Conservation (phyloP, 2,797 vertebrate genomes). For the Gallinago solitaria region DNA sequence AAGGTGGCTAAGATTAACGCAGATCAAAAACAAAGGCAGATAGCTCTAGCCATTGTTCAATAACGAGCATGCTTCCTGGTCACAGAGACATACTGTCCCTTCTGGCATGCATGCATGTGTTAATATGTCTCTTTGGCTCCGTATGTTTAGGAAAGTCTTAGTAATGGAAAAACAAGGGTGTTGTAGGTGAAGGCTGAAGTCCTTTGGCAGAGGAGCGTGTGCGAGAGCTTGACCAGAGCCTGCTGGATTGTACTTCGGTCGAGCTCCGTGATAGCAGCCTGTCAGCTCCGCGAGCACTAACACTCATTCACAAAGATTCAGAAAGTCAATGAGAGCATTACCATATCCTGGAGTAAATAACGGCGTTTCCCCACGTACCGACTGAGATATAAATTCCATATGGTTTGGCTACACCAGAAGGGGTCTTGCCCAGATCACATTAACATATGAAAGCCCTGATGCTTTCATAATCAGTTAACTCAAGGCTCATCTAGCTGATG, state of each 20-base stretch:
- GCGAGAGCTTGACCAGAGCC: slow-evolving; percentile 58
- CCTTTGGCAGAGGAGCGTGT: slow-evolving; percentile 45
- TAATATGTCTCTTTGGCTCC: slow-evolving; percentile 36
- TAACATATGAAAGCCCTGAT: neutral
- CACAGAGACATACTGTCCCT: slow-evolving; percentile 15
- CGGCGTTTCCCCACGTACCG: neutral
- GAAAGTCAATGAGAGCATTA: slow-evolving; percentile 4
- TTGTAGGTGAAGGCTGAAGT: slow-evolving; percentile 57
- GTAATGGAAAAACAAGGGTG: slow-evolving; percentile 62
- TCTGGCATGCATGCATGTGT: neutral
- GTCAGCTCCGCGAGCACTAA: neutral
- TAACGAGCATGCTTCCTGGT: neutral
- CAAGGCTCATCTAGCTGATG: neutral
- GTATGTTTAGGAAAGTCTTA: slow-evolving; percentile 11
- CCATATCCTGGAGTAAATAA: slow-evolving; percentile 1
- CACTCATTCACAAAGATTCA: slow-evolving; percentile 42
- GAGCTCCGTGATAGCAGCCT: slow-evolving; percentile 11
- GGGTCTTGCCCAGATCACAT: neutral
- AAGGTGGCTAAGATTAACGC: neutral
- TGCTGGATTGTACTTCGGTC: neutral
- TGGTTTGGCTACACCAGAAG: neutral
- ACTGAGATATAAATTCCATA: slow-evolving; percentile 22
- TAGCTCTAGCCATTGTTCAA: slow-evolving; percentile 5
- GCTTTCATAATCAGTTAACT: neutral
- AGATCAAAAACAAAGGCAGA: neutral